Evolutionary conservation across 2,888 invertebrate species (phyloP).

Genomic region (Trichacis sp.): DNA sequence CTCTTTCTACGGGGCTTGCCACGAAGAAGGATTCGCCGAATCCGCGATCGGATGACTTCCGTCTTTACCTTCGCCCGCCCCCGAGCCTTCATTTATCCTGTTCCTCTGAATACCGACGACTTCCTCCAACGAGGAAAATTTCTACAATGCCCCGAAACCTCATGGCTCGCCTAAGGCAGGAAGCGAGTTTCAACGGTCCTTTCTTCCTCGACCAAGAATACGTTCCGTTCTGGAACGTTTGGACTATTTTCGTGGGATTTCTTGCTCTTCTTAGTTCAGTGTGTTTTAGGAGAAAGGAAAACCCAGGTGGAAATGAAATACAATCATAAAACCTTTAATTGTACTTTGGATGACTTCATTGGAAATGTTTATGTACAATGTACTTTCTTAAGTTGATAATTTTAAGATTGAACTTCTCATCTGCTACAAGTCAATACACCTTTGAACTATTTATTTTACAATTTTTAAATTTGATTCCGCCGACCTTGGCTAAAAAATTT

Average conservation of each 20-base stretch:
- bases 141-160: conserved; percentile 62
- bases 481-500: no score
- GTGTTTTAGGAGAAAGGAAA: no score
- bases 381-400: no score
- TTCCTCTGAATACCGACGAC: conserved; percentile 40
- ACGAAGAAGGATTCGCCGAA: conserved; percentile 35
- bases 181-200: conserved; percentile 42
- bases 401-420: no score
- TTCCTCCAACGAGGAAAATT: conserved; percentile 42
- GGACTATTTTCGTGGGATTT: conserved; percentile 22
- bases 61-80: conserved; percentile 16
- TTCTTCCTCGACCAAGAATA: conserved; percentile 38
- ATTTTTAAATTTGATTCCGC: no score
- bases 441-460: no score
- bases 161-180: conserved; percentile 41
- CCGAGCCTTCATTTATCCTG: conserved; percentile 27
- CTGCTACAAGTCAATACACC: no score
- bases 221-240: conserved; percentile 41
- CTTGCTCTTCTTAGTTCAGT: no score
- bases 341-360: no score
- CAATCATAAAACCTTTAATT: no score
- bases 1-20: conserved; percentile 23
- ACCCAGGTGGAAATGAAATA: no score
- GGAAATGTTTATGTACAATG: no score
- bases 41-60: conserved; percentile 43